A percentile compares a stretch with the other conserved stretches of the same genome.
phyloP scores from a whole-genome alignment of 30 jellyfish, hydroid and myxozoan genomes.

The Morbakka virulenta region DNA sequence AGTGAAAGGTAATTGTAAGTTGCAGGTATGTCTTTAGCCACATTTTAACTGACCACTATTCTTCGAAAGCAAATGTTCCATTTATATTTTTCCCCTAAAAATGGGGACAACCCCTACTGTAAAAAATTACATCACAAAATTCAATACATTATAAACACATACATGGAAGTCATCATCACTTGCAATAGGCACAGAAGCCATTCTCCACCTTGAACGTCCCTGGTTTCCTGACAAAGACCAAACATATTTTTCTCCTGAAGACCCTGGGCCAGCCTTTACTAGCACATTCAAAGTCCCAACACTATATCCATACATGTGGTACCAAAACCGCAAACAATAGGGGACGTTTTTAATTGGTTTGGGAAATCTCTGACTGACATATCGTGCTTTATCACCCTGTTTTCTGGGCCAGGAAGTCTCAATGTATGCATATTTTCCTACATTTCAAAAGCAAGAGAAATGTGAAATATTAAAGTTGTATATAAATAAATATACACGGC shows the following conservation, averaged over 20 bases:
- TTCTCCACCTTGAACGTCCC: conserved; percentile 66
- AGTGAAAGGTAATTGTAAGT: neutral
- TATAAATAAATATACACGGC: too few species aligned
- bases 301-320: conserved; percentile 80
- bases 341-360: neutral
- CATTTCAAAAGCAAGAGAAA: neutral
- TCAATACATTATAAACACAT: neutral
- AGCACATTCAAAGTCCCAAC: conserved; percentile 79
- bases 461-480: too few species aligned
- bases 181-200: conserved; percentile 73
- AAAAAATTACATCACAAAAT: too few species aligned
- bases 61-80: too few species aligned
- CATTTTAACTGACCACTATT: neutral
- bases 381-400: conserved; percentile 82
- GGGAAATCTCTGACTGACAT: conserved; percentile 63
- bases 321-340: conserved; percentile 86
- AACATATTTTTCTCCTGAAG: conserved; percentile 59
- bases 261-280: conserved; percentile 70
- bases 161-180: conserved; percentile 73
- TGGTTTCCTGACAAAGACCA: conserved; percentile 94
- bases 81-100: neutral
- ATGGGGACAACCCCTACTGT: too few species aligned
- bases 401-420: conserved; percentile 80
- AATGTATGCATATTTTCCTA: conserved; percentile 72
- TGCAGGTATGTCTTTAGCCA: too few species aligned